A percentile compares a stretch with the other conserved stretches of the same genome.
Conservation (phyloP, 2,888 invertebrate genomes). For the Epistrophella euchroma region DNA sequence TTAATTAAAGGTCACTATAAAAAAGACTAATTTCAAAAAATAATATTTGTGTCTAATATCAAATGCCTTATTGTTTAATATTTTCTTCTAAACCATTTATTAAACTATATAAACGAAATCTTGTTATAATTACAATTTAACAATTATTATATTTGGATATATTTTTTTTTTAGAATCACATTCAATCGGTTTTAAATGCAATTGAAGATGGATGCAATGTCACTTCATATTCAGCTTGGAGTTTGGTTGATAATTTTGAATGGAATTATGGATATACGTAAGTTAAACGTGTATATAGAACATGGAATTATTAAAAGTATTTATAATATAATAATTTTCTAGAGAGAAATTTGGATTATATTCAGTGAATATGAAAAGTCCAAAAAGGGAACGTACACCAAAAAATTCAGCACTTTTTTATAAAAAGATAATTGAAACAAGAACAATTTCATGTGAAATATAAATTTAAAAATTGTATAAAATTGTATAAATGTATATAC, state of each 20-base stretch:
- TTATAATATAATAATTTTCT: conserved; percentile 78
- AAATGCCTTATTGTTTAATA: too few relatives aligned
- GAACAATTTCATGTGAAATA: neutral
- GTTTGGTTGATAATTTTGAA: conserved; percentile 81
- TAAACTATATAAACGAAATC: too few relatives aligned
- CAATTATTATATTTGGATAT: too few relatives aligned
- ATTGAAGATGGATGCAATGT: conserved; percentile 79
- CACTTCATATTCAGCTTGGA: conserved; percentile 79
- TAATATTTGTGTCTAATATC: too few relatives aligned
- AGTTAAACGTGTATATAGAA: conserved; percentile 38
- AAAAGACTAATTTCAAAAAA: too few relatives aligned
- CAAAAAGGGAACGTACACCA: conserved; percentile 86
- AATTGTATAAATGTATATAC: too few relatives aligned
- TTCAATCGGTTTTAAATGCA: conserved; percentile 79
- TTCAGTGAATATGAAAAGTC: conserved; percentile 87
- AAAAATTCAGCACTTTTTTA: conserved; percentile 87
- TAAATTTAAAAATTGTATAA: neutral
- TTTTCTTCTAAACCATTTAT: too few relatives aligned
- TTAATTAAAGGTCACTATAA: too few relatives aligned
- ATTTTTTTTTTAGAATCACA: conserved; percentile 81
- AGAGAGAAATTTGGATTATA: conserved; percentile 89
- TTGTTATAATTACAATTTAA: too few relatives aligned
- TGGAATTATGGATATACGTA: conserved; percentile 80
- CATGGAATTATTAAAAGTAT: neutral
- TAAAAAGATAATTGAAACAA: conserved; percentile 84